These are phyloP conservation scores for Deroplatys truncata DNA, from an alignment of 2,888 invertebrate genomes.

Conservation along the genomic window DNA sequence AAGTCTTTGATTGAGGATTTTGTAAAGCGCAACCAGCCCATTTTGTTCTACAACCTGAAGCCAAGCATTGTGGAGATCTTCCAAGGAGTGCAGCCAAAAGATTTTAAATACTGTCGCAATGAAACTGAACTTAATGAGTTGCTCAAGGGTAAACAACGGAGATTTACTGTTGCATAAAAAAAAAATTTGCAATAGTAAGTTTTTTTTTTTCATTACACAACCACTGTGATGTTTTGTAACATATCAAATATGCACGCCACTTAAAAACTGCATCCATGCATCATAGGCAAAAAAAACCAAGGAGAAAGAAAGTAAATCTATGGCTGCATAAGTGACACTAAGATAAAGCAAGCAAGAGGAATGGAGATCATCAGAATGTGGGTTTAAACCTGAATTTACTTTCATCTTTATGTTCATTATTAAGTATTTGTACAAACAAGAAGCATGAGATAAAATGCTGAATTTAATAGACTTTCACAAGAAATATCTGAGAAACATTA, in stretches of 20 bases:
- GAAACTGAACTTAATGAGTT: slow-evolving; percentile 53
- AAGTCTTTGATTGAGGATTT: slow-evolving; percentile 57
- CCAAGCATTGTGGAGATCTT: slow-evolving; percentile 55
- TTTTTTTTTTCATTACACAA: background rate
- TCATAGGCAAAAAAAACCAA: background rate
- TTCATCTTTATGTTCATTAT: background rate
- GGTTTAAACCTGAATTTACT: background rate
- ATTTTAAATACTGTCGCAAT: slow-evolving; percentile 52
- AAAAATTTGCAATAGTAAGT: background rate
- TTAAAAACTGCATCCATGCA: background rate
- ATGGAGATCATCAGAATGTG: background rate
- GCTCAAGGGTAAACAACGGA: slow-evolving; percentile 45
- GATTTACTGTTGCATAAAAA: slow-evolving; percentile 1
- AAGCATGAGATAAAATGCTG: background rate
- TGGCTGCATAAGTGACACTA: background rate
- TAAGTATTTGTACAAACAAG: background rate
- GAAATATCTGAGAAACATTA: background rate
- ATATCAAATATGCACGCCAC: background rate
- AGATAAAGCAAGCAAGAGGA: background rate
- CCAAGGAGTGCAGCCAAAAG: slow-evolving; percentile 54
- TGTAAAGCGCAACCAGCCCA: slow-evolving; percentile 52
- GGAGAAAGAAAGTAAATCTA: background rate
- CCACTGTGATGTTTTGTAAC: background rate
- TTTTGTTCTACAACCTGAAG: slow-evolving; percentile 56
- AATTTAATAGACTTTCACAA: background rate